These are phyloP conservation scores for Streptopelia turtur DNA, from an alignment of 2,797 vertebrate species.

Conservation along the genomic window DNA sequence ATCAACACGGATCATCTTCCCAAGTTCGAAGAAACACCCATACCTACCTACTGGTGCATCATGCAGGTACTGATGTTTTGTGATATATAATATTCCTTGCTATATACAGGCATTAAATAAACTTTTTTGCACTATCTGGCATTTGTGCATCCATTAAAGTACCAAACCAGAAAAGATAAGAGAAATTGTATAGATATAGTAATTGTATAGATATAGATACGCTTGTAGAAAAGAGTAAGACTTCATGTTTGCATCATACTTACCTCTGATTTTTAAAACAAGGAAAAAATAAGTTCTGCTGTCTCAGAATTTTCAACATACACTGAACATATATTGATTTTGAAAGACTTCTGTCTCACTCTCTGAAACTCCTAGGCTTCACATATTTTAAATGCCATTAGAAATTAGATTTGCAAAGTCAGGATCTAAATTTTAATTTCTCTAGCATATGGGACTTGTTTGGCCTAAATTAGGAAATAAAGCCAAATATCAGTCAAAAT, in stretches of 20 bases:
- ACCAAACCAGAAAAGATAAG: not conserved
- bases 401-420: not conserved
- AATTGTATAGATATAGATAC: not conserved
- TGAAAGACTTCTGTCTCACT: not conserved
- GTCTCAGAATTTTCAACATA: not conserved
- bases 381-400: not conserved
- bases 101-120: not conserved
- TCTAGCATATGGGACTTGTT: not conserved
- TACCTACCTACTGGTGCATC: not conserved
- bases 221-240: not conserved
- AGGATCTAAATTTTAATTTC: not conserved
- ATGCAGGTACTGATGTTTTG: not conserved
- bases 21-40: not conserved
- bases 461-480: not conserved
- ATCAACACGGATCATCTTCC: not conserved
- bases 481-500: not conserved
- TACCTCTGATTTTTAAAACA: not conserved
- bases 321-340: not conserved
- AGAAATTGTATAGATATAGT: not conserved
- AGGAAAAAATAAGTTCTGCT: not conserved
- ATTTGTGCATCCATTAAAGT: not conserved
- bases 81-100: not conserved
- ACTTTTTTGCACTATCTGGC: not conserved
- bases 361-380: not conserved
- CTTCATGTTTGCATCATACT: not conserved